Percentiles rank a stretch among this genome's conserved stretches.
These are phyloP conservation scores for Bruchidius siliquastri DNA, from an alignment of 2,888 invertebrate genomes.

Conservation along the genomic window DNA sequence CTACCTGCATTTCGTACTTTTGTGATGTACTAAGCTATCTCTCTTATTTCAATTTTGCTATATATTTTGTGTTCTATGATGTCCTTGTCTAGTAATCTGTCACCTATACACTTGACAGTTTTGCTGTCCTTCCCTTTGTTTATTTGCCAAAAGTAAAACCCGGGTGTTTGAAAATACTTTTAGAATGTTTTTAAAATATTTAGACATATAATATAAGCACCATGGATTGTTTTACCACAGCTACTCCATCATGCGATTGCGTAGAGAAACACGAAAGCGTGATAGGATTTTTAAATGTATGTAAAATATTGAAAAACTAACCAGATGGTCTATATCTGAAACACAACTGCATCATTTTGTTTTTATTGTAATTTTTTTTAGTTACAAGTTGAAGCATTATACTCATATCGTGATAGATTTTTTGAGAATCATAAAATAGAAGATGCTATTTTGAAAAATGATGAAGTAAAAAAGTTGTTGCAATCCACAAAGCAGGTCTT, in stretches of 20 bases:
- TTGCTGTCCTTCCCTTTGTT: background rate
- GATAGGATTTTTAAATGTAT: constrained; percentile 34
- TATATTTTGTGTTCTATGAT: too few relatives aligned
- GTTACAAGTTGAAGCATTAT: constrained; percentile 63
- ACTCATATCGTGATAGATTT: constrained; percentile 70
- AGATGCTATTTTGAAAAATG: constrained; percentile 61
- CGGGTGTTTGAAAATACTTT: background rate
- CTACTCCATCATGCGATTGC: constrained; percentile 17
- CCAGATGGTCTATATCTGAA: constrained; percentile 28
- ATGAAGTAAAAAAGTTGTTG: constrained; percentile 61
- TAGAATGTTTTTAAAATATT: background rate
- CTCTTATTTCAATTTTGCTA: too few relatives aligned
- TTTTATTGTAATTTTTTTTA: constrained; percentile 43
- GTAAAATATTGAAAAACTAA: constrained; percentile 20
- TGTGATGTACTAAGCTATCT: too few relatives aligned
- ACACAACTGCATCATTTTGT: constrained; percentile 12
- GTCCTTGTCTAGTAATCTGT: too few relatives aligned
- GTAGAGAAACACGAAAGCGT: constrained; percentile 25
- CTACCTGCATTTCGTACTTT: too few relatives aligned
- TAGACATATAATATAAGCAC: background rate
- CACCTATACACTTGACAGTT: background rate
- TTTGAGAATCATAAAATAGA: constrained; percentile 70
- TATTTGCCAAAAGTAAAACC: background rate
- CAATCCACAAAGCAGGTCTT: constrained; percentile 57
- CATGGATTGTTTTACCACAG: constrained; percentile 18